Conservation (phyloP, 2,888 invertebrate genomes). For the Catocala fraxini region DNA sequence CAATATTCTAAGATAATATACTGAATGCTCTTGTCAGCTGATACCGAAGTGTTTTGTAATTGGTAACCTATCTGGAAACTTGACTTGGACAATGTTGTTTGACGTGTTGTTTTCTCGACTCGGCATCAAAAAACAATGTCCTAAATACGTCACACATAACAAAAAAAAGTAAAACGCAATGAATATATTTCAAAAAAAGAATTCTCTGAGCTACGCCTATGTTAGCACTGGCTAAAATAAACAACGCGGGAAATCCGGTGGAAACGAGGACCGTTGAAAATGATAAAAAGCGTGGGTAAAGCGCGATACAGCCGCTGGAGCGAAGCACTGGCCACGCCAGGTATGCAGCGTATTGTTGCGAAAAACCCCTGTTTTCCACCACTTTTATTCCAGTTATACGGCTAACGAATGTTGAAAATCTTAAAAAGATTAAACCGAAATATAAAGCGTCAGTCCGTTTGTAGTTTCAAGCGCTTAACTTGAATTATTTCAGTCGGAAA, state of each 20-base stretch:
- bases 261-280: conserved; percentile 52
- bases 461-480: conserved; percentile 1
- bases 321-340: conserved; percentile 14
- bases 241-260: conserved; percentile 55
- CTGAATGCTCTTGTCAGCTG: too few relatives aligned
- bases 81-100: too few relatives aligned
- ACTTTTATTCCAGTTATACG: conserved; percentile 20
- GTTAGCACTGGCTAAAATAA: conserved; percentile 58
- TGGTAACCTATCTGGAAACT: too few relatives aligned
- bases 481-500: not conserved
- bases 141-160: too few relatives aligned
- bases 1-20: too few relatives aligned
- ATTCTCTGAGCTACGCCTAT: conserved; percentile 22
- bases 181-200: conserved; percentile 24
- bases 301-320: conserved; percentile 25
- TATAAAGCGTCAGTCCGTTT: not conserved
- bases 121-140: too few relatives aligned
- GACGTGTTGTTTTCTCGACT: too few relatives aligned
- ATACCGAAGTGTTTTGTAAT: too few relatives aligned
- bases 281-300: conserved; percentile 40
- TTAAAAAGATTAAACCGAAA: conserved; percentile 13
- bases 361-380: conserved; percentile 26
- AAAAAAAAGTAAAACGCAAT: conserved; percentile 6
- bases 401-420: conserved; percentile 16
- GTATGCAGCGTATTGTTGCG: conserved; percentile 30